phyloP scores from a whole-genome alignment of 1,140 invertebrate species.

The Drosophila quadrilineata region DNA sequence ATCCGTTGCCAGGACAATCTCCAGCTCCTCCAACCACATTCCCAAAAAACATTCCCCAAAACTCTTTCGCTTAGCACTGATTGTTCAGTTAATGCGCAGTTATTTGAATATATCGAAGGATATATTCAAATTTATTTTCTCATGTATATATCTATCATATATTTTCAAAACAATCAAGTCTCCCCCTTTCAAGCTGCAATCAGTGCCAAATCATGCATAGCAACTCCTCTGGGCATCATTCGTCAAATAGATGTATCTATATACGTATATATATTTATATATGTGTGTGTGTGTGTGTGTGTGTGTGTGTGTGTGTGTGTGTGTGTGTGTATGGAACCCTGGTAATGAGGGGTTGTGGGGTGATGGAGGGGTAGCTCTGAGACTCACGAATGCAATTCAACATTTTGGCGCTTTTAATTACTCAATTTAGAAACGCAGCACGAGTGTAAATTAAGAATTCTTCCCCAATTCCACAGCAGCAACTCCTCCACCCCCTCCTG shows the following conservation, averaged over 20 bases:
- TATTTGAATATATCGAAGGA: no score
- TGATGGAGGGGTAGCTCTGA: background rate
- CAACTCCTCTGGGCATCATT: conserved; percentile 2
- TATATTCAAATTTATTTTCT: no score
- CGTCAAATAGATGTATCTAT: background rate
- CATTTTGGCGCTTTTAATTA: conserved; percentile 40
- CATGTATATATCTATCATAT: no score
- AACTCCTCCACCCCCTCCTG: no score
- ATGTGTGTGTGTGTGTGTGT: background rate
- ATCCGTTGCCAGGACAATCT: conserved; percentile 20
- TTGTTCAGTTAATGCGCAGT: no score
- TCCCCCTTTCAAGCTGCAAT: background rate
- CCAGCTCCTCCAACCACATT: background rate
- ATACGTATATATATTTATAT: background rate
- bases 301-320: background rate
- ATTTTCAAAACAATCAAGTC: no score
- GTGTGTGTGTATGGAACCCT: no score
- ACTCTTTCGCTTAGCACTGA: no score
- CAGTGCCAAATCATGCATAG: conserved; percentile 4
- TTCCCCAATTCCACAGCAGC: conserved; percentile 1
- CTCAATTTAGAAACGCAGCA: conserved; percentile 19
- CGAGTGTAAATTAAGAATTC: background rate
- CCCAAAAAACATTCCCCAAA: no score
- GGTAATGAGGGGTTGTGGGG: background rate
- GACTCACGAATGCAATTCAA: conserved; percentile 29